Conservation (phyloP, 2,888 invertebrate genomes). For the Perdita meconis region DNA sequence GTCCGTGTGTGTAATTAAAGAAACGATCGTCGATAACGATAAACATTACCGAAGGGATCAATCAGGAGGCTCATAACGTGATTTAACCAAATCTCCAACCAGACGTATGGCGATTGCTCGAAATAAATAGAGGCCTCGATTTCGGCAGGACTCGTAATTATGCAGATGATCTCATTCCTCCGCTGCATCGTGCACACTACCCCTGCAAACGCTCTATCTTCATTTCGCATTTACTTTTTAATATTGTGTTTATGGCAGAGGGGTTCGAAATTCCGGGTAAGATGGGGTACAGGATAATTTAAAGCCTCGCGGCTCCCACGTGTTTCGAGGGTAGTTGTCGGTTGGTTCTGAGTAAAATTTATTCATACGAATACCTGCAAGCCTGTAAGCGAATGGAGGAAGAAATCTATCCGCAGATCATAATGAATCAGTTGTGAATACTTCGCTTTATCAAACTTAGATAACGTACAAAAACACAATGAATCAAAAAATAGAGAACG, state of each 20-base stretch:
- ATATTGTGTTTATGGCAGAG: constrained; percentile 3
- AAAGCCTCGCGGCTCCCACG: background rate
- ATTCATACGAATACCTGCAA: background rate
- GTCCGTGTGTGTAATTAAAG: constrained; percentile 38
- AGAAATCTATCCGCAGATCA: too few relatives aligned
- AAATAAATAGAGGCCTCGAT: constrained; percentile 36
- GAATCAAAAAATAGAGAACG: too few relatives aligned
- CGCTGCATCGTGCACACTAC: constrained; percentile 11
- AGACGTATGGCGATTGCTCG: constrained; percentile 46
- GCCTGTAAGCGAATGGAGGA: too few relatives aligned
- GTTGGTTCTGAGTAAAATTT: background rate
- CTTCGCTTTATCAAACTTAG: too few relatives aligned
- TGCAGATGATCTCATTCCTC: constrained; percentile 49
- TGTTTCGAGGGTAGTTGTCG: constrained; percentile 1
- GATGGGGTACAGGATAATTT: background rate
- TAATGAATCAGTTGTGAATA: too few relatives aligned
- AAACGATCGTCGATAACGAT: constrained; percentile 40
- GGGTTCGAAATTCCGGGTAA: background rate
- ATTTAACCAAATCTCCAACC: constrained; percentile 22
- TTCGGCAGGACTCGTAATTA: constrained; percentile 40
- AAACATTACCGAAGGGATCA: constrained; percentile 40
- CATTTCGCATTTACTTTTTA: constrained; percentile 25
- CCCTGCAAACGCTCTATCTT: constrained; percentile 3
- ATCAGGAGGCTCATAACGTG: constrained; percentile 29
- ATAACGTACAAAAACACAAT: too few relatives aligned